Percentiles rank a stretch among this genome's conserved stretches.
Conservation (phyloP, 2,113 vertebrate genomes). For the Diadophis punctatus region DNA sequence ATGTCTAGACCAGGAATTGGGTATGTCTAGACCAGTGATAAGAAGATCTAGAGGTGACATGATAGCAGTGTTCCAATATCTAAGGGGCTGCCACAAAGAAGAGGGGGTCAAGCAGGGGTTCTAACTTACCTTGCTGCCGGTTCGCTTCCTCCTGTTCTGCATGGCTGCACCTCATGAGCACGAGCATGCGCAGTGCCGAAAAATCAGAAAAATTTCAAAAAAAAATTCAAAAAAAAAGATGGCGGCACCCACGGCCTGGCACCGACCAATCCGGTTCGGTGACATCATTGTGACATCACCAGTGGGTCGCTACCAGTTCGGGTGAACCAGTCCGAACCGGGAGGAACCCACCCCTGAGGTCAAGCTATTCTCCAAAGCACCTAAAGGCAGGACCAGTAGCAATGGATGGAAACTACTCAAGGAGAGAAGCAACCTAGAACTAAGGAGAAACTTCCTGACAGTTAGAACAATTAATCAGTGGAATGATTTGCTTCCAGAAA, state of each 20-base stretch:
- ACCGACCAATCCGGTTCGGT: too few relatives aligned
- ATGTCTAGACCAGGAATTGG: not conserved
- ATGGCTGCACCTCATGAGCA: too few relatives aligned
- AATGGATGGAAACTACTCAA: not conserved
- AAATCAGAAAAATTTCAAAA: too few relatives aligned
- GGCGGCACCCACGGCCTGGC: too few relatives aligned
- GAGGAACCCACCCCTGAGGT: too few relatives aligned
- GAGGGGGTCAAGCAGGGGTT: not conserved
- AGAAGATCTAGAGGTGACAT: not conserved
- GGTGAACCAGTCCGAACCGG: too few relatives aligned
- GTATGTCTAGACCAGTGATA: not conserved
- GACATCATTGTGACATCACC: too few relatives aligned
- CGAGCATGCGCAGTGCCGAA: too few relatives aligned
- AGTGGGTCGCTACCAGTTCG: too few relatives aligned
- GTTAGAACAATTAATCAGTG: not conserved
- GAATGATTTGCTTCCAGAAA: not conserved
- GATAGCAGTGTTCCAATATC: not conserved
- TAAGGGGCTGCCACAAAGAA: not conserved
- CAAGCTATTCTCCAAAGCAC: not conserved
- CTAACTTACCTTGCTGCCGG: too few relatives aligned
- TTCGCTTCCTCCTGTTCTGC: too few relatives aligned
- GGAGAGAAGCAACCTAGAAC: not conserved
- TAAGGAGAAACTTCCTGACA: not conserved
- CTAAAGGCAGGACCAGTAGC: not conserved
- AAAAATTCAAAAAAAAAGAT: too few relatives aligned